phyloP scores from a whole-genome alignment of 2,113 vertebrate genomes.

The Mohoua ochrocephala region DNA sequence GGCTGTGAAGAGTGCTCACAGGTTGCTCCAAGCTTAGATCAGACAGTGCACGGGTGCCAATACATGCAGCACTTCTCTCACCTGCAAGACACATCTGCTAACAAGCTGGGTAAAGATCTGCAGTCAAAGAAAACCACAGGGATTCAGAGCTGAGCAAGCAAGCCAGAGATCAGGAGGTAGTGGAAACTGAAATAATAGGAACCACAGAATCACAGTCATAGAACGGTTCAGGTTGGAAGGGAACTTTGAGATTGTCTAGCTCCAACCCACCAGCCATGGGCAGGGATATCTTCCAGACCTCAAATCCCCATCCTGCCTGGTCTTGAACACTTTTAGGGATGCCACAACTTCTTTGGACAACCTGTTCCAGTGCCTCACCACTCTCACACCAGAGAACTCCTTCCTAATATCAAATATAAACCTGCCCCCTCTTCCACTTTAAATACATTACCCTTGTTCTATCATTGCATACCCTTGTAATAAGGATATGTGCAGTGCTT shows the following conservation, averaged over 20 bases:
- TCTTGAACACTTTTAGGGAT: background rate
- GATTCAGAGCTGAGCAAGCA: background rate
- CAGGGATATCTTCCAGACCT: background rate
- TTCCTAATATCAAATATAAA: background rate
- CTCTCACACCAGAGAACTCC: background rate
- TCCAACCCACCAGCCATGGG: background rate
- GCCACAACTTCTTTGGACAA: background rate
- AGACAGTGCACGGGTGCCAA: background rate
- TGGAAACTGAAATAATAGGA: background rate
- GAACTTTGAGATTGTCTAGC: background rate
- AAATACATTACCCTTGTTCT: background rate
- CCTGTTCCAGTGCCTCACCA: background rate
- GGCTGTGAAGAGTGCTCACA: background rate
- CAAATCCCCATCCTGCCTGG: background rate
- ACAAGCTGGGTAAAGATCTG: background rate
- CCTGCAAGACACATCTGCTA: background rate
- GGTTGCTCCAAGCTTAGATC: background rate
- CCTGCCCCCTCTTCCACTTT: background rate
- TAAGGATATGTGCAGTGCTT: background rate
- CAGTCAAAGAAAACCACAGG: background rate
- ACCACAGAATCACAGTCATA: background rate
- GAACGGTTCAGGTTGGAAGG: background rate
- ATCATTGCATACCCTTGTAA: background rate
- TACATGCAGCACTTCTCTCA: background rate
- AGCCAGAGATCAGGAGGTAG: fast-evolving